Percentiles rank a stretch among this genome's conserved stretches.
phyloP scores from a whole-genome alignment of 2,797 vertebrate genomes.

The Tragopan temminckii region DNA sequence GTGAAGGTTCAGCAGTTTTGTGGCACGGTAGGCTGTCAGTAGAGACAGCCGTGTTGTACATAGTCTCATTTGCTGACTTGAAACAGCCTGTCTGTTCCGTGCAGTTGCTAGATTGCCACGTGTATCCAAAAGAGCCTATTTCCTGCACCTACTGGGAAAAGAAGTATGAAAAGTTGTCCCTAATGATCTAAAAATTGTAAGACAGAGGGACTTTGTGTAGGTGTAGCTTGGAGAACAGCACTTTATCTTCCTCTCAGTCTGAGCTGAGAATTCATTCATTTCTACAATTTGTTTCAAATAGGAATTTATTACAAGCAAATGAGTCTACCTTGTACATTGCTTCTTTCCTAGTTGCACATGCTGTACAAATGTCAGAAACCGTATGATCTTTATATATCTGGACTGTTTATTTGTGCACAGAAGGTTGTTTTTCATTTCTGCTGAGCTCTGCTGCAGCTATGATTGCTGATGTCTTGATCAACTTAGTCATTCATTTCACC shows the following conservation, averaged over 20 bases:
- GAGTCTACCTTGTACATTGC: background rate
- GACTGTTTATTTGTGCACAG: background rate
- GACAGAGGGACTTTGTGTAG: background rate
- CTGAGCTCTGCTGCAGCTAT: background rate
- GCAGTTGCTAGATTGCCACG: constrained; percentile 6
- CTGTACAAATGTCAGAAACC: background rate
- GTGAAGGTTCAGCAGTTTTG: background rate
- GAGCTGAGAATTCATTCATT: background rate
- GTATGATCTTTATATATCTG: background rate
- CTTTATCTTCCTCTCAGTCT: constrained; percentile 2
- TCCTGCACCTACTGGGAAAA: background rate
- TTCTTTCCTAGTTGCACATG: background rate
- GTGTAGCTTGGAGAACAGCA: constrained; percentile 1
- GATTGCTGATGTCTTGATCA: background rate
- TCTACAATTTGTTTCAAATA: background rate
- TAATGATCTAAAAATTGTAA: constrained; percentile 37
- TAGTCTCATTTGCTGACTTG: background rate
- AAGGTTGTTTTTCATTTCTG: background rate
- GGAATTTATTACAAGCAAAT: background rate
- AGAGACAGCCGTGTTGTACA: background rate
- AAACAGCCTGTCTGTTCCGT: background rate
- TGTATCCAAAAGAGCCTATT: constrained; percentile 13
- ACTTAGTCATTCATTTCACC: background rate
- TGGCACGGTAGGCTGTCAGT: background rate
- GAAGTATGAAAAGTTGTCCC: constrained; percentile 9